Evolutionary conservation across 2,113 vertebrate genomes (phyloP), one percentile per base, ranked within the genome.

Genomic region (Bucco capensis): DNA sequence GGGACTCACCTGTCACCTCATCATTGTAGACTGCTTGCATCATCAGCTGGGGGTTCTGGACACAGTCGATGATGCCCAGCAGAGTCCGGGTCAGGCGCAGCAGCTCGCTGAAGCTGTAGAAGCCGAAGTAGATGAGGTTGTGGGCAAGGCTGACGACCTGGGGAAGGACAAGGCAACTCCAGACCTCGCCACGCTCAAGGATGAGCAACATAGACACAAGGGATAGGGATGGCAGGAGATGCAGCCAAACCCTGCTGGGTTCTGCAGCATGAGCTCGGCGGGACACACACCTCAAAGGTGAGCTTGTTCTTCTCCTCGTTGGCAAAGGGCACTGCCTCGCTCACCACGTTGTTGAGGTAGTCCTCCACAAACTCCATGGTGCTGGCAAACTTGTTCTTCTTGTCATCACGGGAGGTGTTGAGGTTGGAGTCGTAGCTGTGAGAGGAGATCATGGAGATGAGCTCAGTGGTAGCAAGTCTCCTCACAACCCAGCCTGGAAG

Each of bases 361-460:
- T 99, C 99, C 94, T 99, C 99, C 97, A 99, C 99, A 2, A 99
- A 99, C 31, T 96, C 99, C 98, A 99, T 99, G 33, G 99, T 99
- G 97, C 97, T 98, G 72, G 98, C 98, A 76, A 99, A 99, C 65
- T 98, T 99, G 97, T 99, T 99, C 97, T 99, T 99, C 97, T 99
- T 99, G 96, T 99, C 99, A 5, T 99, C 99, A 2, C 99, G 97
- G 1, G 98, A 98, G 79, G 98, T 98, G 0, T 99, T 99, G 97
- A 99, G 98, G 96, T 99, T 99, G 93, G 99, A 98, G 91, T 99
- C 99, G 5, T 99, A 99, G 94, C 99, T 99, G 91, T 3, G 1
- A 38, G 83, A 67, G 79, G n/a, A 87, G 49, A 56, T 4, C 5
- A 9, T 0, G 2, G 21, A 33, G 9, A 30, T 83, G 49, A 82